Conservation (phyloP, 2,888 invertebrate species). For the Lamproptera curius region DNA sequence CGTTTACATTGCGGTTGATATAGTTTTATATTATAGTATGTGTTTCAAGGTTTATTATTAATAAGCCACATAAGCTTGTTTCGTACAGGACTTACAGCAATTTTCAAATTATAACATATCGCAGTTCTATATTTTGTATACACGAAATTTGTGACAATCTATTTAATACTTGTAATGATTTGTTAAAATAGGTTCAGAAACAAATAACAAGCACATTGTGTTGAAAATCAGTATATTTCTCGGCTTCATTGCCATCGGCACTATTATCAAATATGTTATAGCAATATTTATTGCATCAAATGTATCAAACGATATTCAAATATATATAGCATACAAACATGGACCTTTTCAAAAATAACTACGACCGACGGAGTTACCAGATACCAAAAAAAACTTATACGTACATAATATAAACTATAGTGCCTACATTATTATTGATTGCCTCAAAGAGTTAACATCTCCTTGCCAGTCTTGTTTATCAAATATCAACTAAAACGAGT, state of each 20-base stretch:
- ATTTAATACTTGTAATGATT: no score
- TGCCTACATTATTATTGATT: neutral
- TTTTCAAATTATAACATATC: no score
- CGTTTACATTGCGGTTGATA: no score
- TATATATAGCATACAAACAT: slow-evolving; percentile 38
- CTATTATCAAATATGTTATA: slow-evolving; percentile 16
- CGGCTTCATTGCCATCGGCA: slow-evolving; percentile 35
- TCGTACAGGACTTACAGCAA: no score
- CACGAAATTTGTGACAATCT: no score
- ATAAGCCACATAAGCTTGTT: no score
- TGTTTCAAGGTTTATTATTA: no score
- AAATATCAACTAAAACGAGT: neutral
- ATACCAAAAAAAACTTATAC: no score
- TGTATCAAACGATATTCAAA: slow-evolving; percentile 36
- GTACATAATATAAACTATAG: neutral
- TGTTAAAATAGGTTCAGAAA: no score
- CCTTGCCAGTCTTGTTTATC: neutral
- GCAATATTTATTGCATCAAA: slow-evolving; percentile 40
- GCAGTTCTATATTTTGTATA: no score
- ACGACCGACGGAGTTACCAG: neutral
- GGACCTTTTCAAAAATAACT: slow-evolving; percentile 15
- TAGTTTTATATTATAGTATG: no score
- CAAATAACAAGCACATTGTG: neutral
- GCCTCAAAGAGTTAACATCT: neutral
- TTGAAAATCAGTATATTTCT: slow-evolving; percentile 66